These are phyloP conservation scores for Channa striata DNA, from an alignment of 2,797 vertebrate genomes.

Conservation along the genomic window DNA sequence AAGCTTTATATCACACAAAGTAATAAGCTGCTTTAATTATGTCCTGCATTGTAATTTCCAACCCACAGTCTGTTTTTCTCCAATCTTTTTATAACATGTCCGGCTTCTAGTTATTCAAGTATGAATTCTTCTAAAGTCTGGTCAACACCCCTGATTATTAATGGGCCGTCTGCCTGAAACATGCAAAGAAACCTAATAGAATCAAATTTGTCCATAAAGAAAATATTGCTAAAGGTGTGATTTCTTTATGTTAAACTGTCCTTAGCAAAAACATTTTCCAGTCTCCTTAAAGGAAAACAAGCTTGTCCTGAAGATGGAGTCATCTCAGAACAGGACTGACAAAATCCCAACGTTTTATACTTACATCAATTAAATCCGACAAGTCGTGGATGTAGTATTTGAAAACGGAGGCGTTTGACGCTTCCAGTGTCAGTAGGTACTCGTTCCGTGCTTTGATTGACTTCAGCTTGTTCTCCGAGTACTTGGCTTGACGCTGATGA, in stretches of 20 bases:
- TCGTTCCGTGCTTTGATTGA: slow-evolving; percentile 99
- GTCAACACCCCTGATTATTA: slow-evolving; percentile 24
- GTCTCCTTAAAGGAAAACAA: slow-evolving; percentile 5
- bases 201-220: slow-evolving; percentile 9
- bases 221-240: background rate
- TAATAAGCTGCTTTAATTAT: slow-evolving; percentile 57
- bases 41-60: slow-evolving; percentile 50
- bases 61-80: slow-evolving; percentile 38
- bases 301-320: slow-evolving; percentile 29
- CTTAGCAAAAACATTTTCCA: slow-evolving; percentile 14
- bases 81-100: slow-evolving; percentile 40
- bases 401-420: slow-evolving; percentile 96
- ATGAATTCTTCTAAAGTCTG: slow-evolving; percentile 51
- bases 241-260: slow-evolving; percentile 3
- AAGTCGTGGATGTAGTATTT: slow-evolving; percentile 99
- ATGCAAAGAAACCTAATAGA: slow-evolving; percentile 24
- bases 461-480: slow-evolving; percentile 99
- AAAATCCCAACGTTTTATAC: slow-evolving; percentile 76
- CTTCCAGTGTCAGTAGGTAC: slow-evolving; percentile 97
- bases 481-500: slow-evolving; percentile 96
- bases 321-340: slow-evolving; percentile 11
- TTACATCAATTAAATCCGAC: slow-evolving; percentile 98
- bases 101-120: slow-evolving; percentile 43
- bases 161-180: slow-evolving; percentile 13
- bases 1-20: slow-evolving; percentile 39